These are phyloP conservation scores for Electrophaes corylata DNA, from an alignment of 2,888 invertebrate species.

Conservation along the genomic window DNA sequence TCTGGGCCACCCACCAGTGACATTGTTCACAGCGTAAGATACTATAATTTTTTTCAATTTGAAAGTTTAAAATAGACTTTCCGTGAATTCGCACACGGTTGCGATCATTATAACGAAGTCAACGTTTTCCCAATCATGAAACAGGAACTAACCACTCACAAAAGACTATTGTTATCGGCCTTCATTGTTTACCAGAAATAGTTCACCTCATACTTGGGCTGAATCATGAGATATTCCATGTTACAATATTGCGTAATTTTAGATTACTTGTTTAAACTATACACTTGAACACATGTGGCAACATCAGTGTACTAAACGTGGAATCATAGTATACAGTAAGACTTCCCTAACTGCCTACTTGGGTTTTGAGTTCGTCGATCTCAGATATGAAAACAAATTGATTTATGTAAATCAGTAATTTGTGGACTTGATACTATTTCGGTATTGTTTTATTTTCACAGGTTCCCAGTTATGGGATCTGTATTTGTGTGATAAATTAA, in stretches of 20 bases:
- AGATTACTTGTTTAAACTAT: conserved; percentile 24
- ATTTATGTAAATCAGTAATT: too few species aligned
- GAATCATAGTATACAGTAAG: too few species aligned
- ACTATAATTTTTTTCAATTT: too few species aligned
- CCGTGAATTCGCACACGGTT: background rate
- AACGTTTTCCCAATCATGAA: conserved; percentile 6
- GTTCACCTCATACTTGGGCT: conserved; percentile 27
- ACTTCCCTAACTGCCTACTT: background rate
- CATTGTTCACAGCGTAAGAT: too few species aligned
- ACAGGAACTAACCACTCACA: conserved; percentile 16
- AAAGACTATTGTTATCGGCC: conserved; percentile 21
- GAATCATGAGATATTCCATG: conserved; percentile 33
- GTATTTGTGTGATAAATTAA: too few species aligned
- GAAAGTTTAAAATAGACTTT: too few species aligned
- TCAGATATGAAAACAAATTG: background rate
- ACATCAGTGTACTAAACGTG: conserved; percentile 12
- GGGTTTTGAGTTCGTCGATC: conserved; percentile 1
- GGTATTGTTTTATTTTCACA: too few species aligned
- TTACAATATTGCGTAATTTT: conserved; percentile 32
- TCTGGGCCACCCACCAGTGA: too few species aligned
- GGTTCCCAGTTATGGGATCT: too few species aligned
- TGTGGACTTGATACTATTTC: too few species aligned
- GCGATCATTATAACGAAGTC: background rate
- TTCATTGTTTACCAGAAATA: conserved; percentile 24
- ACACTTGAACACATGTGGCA: conserved; percentile 28